A percentile compares a stretch with the other conserved stretches of the same genome.
These are phyloP conservation scores for Ceramica pisi DNA, from an alignment of 2,888 invertebrate genomes.

Conservation along the genomic window DNA sequence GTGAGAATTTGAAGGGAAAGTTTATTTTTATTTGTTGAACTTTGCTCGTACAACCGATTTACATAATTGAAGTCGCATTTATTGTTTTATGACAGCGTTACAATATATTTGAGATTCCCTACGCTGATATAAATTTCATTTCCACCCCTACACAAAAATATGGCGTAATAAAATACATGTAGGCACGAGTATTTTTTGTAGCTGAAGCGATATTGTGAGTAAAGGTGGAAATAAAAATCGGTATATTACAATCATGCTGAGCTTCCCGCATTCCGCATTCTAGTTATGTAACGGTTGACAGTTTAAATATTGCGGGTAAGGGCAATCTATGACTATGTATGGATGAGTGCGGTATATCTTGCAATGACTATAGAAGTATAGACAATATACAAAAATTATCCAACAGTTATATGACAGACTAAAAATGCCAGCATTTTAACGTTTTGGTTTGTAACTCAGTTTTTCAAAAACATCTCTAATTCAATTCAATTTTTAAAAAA, in stretches of 20 bases:
- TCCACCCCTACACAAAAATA: constrained; percentile 52
- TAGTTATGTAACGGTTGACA: not conserved
- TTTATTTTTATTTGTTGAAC: constrained; percentile 66
- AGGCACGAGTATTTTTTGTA: constrained; percentile 23
- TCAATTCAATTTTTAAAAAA: no score
- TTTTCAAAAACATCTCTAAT: no score
- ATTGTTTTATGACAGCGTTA: constrained; percentile 63
- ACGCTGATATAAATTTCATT: constrained; percentile 58
- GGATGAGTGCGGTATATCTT: not conserved
- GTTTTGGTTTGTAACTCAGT: no score
- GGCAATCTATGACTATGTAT: not conserved
- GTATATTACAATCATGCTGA: constrained; percentile 24
- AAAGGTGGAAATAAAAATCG: constrained; percentile 46
- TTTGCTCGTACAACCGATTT: constrained; percentile 62
- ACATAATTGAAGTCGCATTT: constrained; percentile 67
- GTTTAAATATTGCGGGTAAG: constrained; percentile 4
- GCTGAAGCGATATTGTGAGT: constrained; percentile 26
- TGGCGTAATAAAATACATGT: constrained; percentile 50
- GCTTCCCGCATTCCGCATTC: constrained; percentile 9
- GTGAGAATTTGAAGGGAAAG: constrained; percentile 40
- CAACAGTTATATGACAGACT: no score
- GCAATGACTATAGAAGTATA: no score
- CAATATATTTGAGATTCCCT: constrained; percentile 59
- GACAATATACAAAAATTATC: not conserved
- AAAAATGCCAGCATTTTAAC: no score